phyloP scores from a whole-genome alignment of 53 echinoderm and acorn worm genomes.

The Zoroaster sp. region DNA sequence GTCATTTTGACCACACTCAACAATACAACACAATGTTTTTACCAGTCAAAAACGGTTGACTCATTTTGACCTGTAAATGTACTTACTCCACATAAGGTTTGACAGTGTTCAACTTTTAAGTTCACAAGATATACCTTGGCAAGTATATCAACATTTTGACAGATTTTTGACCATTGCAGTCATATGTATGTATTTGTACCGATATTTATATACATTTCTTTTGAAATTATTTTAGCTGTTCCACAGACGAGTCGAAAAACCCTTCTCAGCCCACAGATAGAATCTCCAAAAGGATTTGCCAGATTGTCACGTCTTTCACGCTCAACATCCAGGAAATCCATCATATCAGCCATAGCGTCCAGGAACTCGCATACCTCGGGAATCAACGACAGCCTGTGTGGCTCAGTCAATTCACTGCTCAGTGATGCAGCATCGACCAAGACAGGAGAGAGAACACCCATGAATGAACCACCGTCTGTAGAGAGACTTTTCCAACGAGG shows the following conservation, averaged over 20 bases:
- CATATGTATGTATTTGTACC: no score
- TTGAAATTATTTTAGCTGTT: slow-evolving; percentile 3
- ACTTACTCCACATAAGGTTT: no score
- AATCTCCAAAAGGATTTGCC: slow-evolving; percentile 61
- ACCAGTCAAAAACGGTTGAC: no score
- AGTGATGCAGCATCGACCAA: slow-evolving; percentile 19
- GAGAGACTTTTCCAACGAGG: slow-evolving; percentile 60
- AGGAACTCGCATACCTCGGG: background rate
- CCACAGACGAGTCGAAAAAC: background rate
- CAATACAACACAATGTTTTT: no score
- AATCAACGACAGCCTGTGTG: slow-evolving; percentile 34
- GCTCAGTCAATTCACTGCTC: slow-evolving; percentile 38
- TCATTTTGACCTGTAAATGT: no score
- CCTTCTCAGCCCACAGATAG: slow-evolving; percentile 31
- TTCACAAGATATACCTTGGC: no score
- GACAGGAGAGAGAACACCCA: slow-evolving; percentile 62
- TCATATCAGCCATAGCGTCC: slow-evolving; percentile 41
- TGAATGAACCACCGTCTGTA: slow-evolving; percentile 52
- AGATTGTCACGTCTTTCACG: slow-evolving; percentile 53
- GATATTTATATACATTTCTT: background rate
- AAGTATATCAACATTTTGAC: no score
- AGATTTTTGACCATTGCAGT: no score
- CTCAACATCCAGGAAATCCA: slow-evolving; percentile 21
- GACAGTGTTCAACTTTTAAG: no score
- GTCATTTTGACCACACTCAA: no score